These are phyloP conservation scores for Agapostemon virescens DNA, from an alignment of 2,888 invertebrate species.

Conservation along the genomic window DNA sequence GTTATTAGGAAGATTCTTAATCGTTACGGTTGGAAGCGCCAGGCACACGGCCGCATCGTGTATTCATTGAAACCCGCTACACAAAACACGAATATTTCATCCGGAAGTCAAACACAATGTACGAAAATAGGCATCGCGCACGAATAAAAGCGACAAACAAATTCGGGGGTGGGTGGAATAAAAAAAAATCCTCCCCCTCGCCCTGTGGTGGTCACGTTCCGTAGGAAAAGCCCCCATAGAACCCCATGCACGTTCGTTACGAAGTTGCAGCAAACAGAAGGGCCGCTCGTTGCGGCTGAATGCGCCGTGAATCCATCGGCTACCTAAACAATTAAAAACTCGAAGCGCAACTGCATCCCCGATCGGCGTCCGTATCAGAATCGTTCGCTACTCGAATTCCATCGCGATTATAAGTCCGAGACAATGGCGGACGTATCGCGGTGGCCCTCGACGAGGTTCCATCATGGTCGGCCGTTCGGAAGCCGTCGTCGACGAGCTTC, in stretches of 20 bases:
- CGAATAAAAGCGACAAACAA: neutral
- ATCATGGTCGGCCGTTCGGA: conserved; percentile 14
- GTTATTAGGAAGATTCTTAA: neutral
- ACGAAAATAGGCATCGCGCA: neutral
- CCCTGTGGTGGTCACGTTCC: neutral
- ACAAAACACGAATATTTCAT: neutral
- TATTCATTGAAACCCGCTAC: neutral
- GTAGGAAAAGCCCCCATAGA: neutral
- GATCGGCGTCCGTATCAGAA: neutral
- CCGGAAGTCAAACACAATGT: neutral
- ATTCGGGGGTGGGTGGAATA: too few relatives aligned
- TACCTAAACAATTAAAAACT: neutral
- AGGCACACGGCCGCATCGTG: neutral
- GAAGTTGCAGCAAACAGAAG: neutral
- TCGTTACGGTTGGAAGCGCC: neutral
- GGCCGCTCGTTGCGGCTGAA: neutral
- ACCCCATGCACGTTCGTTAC: neutral
- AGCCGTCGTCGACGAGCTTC: conserved; percentile 43
- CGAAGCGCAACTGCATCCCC: neutral
- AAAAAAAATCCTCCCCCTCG: neutral
- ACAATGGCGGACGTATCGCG: conserved; percentile 5
- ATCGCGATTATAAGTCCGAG: conserved; percentile 12
- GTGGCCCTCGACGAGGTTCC: conserved; percentile 12
- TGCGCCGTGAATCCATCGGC: neutral
- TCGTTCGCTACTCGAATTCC: conserved; percentile 3